Percentiles rank a stretch among this genome's conserved stretches.
Conservation (phyloP, 2,888 invertebrate genomes). For the Spicauda simplicius region DNA sequence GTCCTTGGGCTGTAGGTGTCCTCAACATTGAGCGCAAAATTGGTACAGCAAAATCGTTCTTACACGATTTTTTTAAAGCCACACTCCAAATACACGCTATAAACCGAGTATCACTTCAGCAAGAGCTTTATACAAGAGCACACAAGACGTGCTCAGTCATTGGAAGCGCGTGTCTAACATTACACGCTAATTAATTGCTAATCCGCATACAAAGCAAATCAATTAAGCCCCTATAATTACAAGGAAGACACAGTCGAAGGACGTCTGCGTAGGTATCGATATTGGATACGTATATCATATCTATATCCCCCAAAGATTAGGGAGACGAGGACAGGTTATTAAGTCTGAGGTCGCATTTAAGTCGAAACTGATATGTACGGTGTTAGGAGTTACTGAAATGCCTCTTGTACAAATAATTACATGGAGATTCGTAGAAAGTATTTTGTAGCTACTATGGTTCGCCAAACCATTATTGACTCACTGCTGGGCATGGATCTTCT, state of each 20-base stretch:
- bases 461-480: too few species aligned
- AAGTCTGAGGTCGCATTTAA: slow-evolving; percentile 9
- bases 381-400: too few species aligned
- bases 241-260: slow-evolving; percentile 40
- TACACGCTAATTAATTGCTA: slow-evolving; percentile 77
- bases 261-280: slow-evolving; percentile 19
- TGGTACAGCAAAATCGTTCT: background rate
- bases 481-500: too few species aligned
- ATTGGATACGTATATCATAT: slow-evolving; percentile 11
- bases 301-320: slow-evolving; percentile 1
- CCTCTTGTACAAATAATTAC: too few species aligned
- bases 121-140: slow-evolving; percentile 11
- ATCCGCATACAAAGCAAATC: slow-evolving; percentile 81
- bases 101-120: background rate
- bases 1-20: too few species aligned
- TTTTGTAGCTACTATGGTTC: too few species aligned
- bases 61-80: background rate
- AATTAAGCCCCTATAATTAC: slow-evolving; percentile 76
- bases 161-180: slow-evolving; percentile 57
- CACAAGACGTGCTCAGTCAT: slow-evolving; percentile 40
- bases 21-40: too few species aligned
- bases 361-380: background rate
- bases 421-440: too few species aligned
- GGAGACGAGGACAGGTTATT: slow-evolving; percentile 37
- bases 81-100: background rate